Evolutionary conservation across 2,113 vertebrate genomes (phyloP).

Genomic region (Syngnathus floridae): DNA sequence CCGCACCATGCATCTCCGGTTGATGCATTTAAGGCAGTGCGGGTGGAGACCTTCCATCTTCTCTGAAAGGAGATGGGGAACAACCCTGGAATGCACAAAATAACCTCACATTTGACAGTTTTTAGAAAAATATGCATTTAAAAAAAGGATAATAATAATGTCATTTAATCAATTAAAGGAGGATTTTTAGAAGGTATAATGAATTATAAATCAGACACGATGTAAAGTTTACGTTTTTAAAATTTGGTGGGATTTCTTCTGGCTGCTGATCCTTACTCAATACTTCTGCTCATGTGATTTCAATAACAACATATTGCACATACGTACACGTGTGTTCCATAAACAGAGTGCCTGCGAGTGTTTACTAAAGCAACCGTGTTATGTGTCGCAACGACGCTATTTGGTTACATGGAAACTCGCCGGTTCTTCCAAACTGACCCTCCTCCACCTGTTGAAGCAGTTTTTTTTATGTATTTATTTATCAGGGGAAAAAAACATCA

Average conservation of each 20-base stretch:
- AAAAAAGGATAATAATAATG: no score
- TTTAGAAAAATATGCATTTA: no score
- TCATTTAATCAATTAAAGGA: no score
- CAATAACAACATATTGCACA: slow-evolving; percentile 19
- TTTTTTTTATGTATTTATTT: background rate
- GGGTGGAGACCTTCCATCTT: slow-evolving; percentile 85
- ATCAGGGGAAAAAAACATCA: background rate
- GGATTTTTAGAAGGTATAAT: no score
- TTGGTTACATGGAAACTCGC: slow-evolving; percentile 44
- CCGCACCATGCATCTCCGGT: slow-evolving; percentile 89
- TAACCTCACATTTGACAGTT: no score
- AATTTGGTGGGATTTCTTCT: no score
- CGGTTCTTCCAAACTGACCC: slow-evolving; percentile 21
- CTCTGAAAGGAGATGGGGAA: slow-evolving; percentile 1
- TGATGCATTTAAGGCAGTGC: slow-evolving; percentile 93
- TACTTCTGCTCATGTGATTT: background rate
- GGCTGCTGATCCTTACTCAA: background rate
- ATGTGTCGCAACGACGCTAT: slow-evolving; percentile 60
- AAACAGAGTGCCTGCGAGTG: slow-evolving; percentile 9
- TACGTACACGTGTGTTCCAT: slow-evolving; percentile 3
- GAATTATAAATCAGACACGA: no score
- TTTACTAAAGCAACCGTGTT: slow-evolving; percentile 41
- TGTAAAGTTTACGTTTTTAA: no score
- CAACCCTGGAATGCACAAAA: slow-evolving; percentile 34
- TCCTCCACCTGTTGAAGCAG: slow-evolving; percentile 15